Percentiles rank a stretch among this genome's conserved stretches.
These are phyloP conservation scores for Caenorhabditis drosophilae DNA, from an alignment of 2,888 invertebrate species.

Conservation along the genomic window DNA sequence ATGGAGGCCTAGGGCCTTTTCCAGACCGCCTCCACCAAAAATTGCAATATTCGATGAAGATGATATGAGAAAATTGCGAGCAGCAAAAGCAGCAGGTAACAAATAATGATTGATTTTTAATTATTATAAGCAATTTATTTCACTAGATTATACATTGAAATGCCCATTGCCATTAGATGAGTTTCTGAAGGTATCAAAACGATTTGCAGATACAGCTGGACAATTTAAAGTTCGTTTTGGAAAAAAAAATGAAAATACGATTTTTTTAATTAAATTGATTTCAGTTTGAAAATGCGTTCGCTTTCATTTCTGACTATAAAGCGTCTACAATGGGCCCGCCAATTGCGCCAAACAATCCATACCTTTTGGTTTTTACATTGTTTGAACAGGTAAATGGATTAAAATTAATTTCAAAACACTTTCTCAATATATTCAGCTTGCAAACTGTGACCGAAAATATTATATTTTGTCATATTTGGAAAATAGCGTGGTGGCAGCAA, in stretches of 20 bases:
- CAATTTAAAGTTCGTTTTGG: slow-evolving; percentile 1
- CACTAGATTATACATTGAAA: background rate
- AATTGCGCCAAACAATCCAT: slow-evolving; percentile 1
- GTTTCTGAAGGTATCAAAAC: background rate
- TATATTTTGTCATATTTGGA: slow-evolving; percentile 6
- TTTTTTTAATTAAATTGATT: too few relatives aligned
- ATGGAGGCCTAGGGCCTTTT: too few relatives aligned
- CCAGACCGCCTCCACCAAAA: too few relatives aligned
- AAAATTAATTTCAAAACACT: background rate
- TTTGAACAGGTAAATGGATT: background rate
- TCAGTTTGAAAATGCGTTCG: slow-evolving; percentile 2
- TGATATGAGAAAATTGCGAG: background rate
- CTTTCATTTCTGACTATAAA: slow-evolving; percentile 1
- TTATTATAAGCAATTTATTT: too few relatives aligned
- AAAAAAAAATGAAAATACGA: too few relatives aligned
- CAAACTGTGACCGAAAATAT: slow-evolving; percentile 5
- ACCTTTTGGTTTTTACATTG: background rate
- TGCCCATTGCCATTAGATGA: slow-evolving; percentile 1
- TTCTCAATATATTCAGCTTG: background rate
- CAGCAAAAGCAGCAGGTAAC: background rate
- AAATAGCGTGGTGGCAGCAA: background rate
- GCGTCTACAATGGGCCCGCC: background rate
- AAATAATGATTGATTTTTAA: too few relatives aligned
- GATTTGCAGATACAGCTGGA: background rate
- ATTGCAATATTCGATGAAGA: too few relatives aligned